Evolutionary conservation across 2,888 invertebrate species (phyloP), one percentile per base, ranked within the genome.

Genomic region (Dasypolia templi): DNA sequence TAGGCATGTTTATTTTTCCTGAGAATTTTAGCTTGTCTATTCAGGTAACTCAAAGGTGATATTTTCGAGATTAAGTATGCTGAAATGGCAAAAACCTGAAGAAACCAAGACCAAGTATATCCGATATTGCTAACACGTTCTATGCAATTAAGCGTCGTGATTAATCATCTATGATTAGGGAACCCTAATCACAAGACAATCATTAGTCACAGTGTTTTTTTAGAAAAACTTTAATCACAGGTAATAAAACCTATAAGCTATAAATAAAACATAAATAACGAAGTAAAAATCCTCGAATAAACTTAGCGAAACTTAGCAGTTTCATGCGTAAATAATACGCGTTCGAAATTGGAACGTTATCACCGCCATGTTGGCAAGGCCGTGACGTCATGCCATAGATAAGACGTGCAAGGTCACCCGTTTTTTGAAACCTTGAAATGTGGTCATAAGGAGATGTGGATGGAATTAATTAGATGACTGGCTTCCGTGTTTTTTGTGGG

Each of bases 281-380:
- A 53, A 39, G 39, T 26, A 22, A 39, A 58, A 51, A 19, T 22
- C n/a, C 11, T 1, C 29, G 3, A 65, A 75, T 75, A 79, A 74
- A 62, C 32, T 74, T 51, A 32, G 32, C 66, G 59, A 55, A 63
- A 67, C 58, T 46, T 44, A 56, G 63, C 58, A 56, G 32, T n/a
- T 65, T 62, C 56, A 79, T 63, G 66, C 77, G 70, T 75, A 56
- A 35, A 78, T 81, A 86, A 84, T 83, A 39, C 14, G 69, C 81
- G 73, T 77, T 83, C 35, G 42, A 75, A 85, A 84, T 84, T 77
- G 72, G 49, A 65, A 56, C 35, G 81, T 84, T 84, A 85, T 84
- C 84, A 72, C 70, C 70, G 73, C 65, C 64, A 74, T 75, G 51
- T 39, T 65, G 29, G 51, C 75, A 66, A 59, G 69, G 81, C 46